phyloP scores from a whole-genome alignment of 2,113 vertebrate species.

The Atrichornis clamosus region DNA sequence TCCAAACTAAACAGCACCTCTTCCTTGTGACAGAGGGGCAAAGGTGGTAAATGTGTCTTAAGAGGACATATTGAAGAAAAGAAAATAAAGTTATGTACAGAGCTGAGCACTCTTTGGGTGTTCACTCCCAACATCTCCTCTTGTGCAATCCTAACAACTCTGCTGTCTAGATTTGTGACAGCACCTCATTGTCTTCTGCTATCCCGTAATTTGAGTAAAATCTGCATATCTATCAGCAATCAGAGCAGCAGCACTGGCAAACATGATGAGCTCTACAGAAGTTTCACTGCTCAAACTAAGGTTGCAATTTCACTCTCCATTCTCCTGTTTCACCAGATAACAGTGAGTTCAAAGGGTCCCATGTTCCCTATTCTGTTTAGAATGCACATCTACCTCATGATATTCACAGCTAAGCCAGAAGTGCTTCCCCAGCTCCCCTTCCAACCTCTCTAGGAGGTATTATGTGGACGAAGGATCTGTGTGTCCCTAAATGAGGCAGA shows the following conservation, averaged over 20 bases:
- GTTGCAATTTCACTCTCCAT: not conserved
- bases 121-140: not conserved
- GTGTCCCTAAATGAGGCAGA: not conserved
- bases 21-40: not conserved
- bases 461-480: not conserved
- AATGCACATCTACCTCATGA: not conserved
- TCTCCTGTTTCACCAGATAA: not conserved
- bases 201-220: not conserved
- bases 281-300: not conserved
- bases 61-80: not conserved
- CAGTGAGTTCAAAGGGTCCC: not conserved
- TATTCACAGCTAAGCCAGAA: not conserved
- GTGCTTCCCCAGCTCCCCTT: not conserved
- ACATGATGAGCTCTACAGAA: accelerated
- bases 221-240: not conserved
- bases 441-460: not conserved
- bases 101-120: not conserved
- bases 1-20: not conserved
- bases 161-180: not conserved
- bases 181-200: not conserved
- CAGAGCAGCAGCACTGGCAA: not conserved
- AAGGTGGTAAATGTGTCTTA: not conserved
- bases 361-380: not conserved
- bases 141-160: not conserved
- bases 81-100: not conserved